Evolutionary conservation across 2,113 vertebrate genomes (phyloP).

Genomic region (Coptodon rendalli): DNA sequence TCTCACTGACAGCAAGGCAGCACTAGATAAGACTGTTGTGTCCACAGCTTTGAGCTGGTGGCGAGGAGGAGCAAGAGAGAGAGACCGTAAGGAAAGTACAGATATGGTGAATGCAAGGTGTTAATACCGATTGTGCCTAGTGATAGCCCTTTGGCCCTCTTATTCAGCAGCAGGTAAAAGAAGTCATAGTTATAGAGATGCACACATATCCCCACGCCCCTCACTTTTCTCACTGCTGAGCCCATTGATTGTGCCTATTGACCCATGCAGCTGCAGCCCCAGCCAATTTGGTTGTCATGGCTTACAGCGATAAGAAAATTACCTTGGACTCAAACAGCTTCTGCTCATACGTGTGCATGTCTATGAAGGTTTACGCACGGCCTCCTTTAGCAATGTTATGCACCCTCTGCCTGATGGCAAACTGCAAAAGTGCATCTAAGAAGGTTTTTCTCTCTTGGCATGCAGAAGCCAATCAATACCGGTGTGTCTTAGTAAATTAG

Average conservation of each 20-base stretch:
- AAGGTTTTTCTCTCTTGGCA: slow-evolving; percentile 52
- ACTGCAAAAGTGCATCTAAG: slow-evolving; percentile 48
- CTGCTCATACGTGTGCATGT: not conserved
- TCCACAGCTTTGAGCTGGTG: slow-evolving; percentile 37
- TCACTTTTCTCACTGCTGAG: slow-evolving; percentile 4
- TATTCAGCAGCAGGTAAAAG: slow-evolving; percentile 31
- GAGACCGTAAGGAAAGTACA: not conserved
- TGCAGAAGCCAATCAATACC: slow-evolving; percentile 65
- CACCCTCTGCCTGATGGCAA: slow-evolving; percentile 20
- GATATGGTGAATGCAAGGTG: not conserved
- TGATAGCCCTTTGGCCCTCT: slow-evolving; percentile 27
- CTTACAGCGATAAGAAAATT: slow-evolving; percentile 54
- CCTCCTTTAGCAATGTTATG: not conserved
- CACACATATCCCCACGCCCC: not conserved
- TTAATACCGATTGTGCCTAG: not conserved
- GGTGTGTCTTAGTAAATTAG: slow-evolving; percentile 69
- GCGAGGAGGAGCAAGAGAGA: not conserved
- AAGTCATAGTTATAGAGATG: not conserved
- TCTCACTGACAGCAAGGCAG: slow-evolving; percentile 61
- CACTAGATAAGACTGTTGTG: slow-evolving; percentile 64
- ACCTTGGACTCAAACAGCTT: not conserved
- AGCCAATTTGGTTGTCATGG: slow-evolving; percentile 33
- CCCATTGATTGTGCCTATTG: slow-evolving; percentile 51
- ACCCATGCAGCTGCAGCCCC: slow-evolving; percentile 34
- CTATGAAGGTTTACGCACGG: not conserved